Conservation (phyloP, 92 coral and sea anemone genomes). For the Porites divaricata region DNA sequence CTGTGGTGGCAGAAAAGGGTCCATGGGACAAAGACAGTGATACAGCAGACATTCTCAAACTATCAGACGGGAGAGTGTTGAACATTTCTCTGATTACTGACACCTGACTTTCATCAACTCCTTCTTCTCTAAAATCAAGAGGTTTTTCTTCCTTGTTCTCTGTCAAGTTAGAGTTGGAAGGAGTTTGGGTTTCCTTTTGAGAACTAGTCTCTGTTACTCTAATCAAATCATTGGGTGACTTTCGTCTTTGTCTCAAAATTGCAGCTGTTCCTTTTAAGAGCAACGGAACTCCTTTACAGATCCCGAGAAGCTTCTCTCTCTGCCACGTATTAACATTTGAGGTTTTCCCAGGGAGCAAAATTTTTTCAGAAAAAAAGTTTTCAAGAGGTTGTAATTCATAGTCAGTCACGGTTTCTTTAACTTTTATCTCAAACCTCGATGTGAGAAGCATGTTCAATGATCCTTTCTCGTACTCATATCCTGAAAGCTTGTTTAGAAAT, state of each 20-base stretch:
- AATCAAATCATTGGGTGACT: slow-evolving; percentile 4
- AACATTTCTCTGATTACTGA: slow-evolving; percentile 54
- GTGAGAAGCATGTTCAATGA: slow-evolving; percentile 57
- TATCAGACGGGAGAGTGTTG: slow-evolving; percentile 46
- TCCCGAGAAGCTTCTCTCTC: background rate
- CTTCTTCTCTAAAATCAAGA: slow-evolving; percentile 21
- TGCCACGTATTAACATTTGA: background rate
- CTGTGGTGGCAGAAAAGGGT: slow-evolving; percentile 67
- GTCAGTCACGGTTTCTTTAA: background rate
- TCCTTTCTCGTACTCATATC: background rate
- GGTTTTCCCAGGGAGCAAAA: background rate
- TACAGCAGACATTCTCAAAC: slow-evolving; percentile 63
- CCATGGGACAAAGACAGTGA: slow-evolving; percentile 61
- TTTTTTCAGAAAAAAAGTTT: background rate
- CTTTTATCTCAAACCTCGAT: slow-evolving; percentile 40
- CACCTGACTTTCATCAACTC: slow-evolving; percentile 1
- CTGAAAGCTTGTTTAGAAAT: background rate
- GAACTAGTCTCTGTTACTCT: background rate
- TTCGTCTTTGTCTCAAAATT: slow-evolving; percentile 13
- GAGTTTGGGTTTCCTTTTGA: background rate
- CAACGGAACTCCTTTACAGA: slow-evolving; percentile 21
- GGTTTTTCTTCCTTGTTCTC: slow-evolving; percentile 1
- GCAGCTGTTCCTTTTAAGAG: slow-evolving; percentile 20
- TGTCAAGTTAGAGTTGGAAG: background rate
- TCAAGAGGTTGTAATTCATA: slow-evolving; percentile 4